These are phyloP conservation scores for Lycodopsis pacificus DNA, from an alignment of 2,797 vertebrate species.

Conservation along the genomic window DNA sequence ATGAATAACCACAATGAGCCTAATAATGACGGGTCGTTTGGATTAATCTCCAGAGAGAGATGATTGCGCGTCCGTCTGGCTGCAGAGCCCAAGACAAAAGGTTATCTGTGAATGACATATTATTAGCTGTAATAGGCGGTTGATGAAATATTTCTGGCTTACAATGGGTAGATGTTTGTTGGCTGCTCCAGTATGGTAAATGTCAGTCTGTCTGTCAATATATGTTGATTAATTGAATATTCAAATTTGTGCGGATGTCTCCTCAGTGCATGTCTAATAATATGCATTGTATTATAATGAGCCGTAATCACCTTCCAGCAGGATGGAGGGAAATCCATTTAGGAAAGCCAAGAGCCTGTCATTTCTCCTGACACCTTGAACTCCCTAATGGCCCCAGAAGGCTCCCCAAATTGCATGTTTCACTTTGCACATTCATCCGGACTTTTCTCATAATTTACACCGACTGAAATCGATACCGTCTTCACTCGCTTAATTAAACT, in stretches of 20 bases:
- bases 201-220: neutral
- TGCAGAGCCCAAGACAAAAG: constrained; percentile 35
- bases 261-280: constrained; percentile 47
- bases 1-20: neutral
- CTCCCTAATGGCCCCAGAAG: constrained; percentile 43
- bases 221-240: constrained; percentile 15
- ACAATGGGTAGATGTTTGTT: constrained; percentile 10
- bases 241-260: constrained; percentile 25
- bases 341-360: constrained; percentile 52
- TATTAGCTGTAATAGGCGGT: constrained; percentile 43
- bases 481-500: constrained; percentile 47
- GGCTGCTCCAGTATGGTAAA: neutral
- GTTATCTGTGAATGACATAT: constrained; percentile 19
- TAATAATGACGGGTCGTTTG: constrained; percentile 37
- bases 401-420: constrained; percentile 48
- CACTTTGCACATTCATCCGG: constrained; percentile 18
- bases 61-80: constrained; percentile 31
- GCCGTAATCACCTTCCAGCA: constrained; percentile 57
- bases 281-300: constrained; percentile 48
- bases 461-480: constrained; percentile 46
- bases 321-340: constrained; percentile 50
- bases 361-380: constrained; percentile 42
- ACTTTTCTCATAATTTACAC: constrained; percentile 46
- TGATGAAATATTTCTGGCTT: constrained; percentile 9
- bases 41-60: constrained; percentile 48